Evolutionary conservation across 2,888 invertebrate species (phyloP), one percentile per base, ranked within the genome.

Genomic region (Sisyra nigra): DNA sequence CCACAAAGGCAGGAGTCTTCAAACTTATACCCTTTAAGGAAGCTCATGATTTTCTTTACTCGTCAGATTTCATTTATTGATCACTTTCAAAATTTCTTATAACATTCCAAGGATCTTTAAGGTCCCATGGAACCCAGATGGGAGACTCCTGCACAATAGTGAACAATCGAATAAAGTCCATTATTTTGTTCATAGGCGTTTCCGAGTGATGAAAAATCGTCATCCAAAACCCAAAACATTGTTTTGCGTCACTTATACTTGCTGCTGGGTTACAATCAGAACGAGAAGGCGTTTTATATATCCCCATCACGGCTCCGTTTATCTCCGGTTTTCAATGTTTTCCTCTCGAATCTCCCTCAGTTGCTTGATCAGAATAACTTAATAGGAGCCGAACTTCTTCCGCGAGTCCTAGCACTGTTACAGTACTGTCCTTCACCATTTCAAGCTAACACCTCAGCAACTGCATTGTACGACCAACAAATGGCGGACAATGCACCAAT

Each of bases 311-410:
- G 81, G 46, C 63, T 97, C 41, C 73, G 91, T 53, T 73, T 78
- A 45, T 93, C 94, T 1, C 85, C 96, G 1, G 89, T 93, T 2
- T 96, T 96, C 66, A 94, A 93, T 64, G 92, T 92, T 1, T 97
- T 96, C 59, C 68, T 98, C 58, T 80, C 89, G 24, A 93, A 91
- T 57, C 64, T 97, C 47, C 92, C 96, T 0, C 91, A 91, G 68
- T 74, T 98, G 9, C 59, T 98, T 56, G 98, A 98, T 61, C 88
- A 92, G 60, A 98, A 98, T 65, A 89, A 94, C 59, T 68, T 83
- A 48, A 89, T 98, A 71, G 96, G 96, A 0, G 83, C 84, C 52
- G 73, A 81, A 45, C 75, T 98, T 42, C 73, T 96, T 5, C 84
- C 89, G 6, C 86, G 89, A 0, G 82, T 88, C 1, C 63, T 94